Evolutionary conservation across 2,797 vertebrate species (phyloP).

Genomic region (Danio albolineatus): DNA sequence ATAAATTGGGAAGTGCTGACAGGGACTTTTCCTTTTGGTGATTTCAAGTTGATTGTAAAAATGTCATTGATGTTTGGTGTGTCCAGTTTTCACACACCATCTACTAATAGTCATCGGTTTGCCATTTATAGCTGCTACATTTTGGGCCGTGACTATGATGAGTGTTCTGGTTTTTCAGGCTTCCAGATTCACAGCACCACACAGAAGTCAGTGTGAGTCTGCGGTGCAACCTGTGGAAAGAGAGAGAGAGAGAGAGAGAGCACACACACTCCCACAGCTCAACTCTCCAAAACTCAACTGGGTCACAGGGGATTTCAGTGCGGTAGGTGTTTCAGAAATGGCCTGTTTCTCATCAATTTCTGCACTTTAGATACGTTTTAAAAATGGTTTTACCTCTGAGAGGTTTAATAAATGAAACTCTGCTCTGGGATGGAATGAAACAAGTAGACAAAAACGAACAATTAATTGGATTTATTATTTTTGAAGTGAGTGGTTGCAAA

Average conservation of each 20-base stretch:
- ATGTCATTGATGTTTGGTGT: not conserved
- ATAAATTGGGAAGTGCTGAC: slow-evolving; percentile 4
- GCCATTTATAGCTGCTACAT: not conserved
- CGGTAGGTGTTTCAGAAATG: slow-evolving; percentile 30
- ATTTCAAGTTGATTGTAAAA: not conserved
- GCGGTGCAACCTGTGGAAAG: slow-evolving; percentile 1
- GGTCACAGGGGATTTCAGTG: slow-evolving; percentile 57
- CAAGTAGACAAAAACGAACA: not conserved
- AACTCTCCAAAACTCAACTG: slow-evolving; percentile 34
- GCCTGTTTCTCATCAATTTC: slow-evolving; percentile 7
- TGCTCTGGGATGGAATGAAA: too few relatives aligned
- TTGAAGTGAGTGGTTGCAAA: too few relatives aligned
- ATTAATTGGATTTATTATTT: too few relatives aligned
- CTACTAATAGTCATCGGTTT: not conserved
- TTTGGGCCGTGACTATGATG: not conserved
- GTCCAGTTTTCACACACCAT: not conserved
- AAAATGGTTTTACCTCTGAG: not conserved
- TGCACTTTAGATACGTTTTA: not conserved
- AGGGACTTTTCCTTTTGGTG: not conserved
- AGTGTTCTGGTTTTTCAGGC: not conserved
- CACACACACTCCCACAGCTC: slow-evolving; percentile 51
- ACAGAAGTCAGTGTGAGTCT: not conserved
- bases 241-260: slow-evolving; percentile 8
- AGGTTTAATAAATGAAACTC: too few relatives aligned
- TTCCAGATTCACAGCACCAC: not conserved